These are phyloP conservation scores for Trachelipus rathkii DNA, from an alignment of 1,140 invertebrate genomes.

Conservation along the genomic window DNA sequence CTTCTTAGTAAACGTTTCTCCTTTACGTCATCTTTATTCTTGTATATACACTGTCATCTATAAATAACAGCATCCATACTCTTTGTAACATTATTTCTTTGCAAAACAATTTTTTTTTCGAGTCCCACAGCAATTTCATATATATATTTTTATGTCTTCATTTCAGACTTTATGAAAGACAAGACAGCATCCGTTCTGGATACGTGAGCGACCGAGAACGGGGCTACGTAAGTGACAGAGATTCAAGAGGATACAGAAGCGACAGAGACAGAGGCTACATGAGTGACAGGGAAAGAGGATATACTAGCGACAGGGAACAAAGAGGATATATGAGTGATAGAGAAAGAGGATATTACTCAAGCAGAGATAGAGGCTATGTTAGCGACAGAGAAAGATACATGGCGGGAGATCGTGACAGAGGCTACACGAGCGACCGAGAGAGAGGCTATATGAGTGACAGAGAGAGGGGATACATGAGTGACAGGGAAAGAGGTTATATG, in stretches of 20 bases:
- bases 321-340: conserved; percentile 38
- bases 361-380: conserved; percentile 63
- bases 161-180: conserved; percentile 55
- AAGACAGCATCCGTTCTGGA: conserved; percentile 80
- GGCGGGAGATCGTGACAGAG: conserved; percentile 49
- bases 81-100: too few relatives aligned
- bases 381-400: conserved; percentile 78
- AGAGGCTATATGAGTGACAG: conserved; percentile 82
- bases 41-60: too few relatives aligned
- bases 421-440: conserved; percentile 82
- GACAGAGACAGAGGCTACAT: conserved; percentile 66
- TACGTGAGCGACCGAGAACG: conserved; percentile 83
- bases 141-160: neutral
- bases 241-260: conserved; percentile 48
- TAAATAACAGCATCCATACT: too few relatives aligned
- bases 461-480: conserved; percentile 69
- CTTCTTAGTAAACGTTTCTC: too few relatives aligned
- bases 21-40: too few relatives aligned
- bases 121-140: too few relatives aligned
- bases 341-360: conserved; percentile 17
- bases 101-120: too few relatives aligned
- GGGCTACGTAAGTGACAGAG: conserved; percentile 59
- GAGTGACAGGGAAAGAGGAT: conserved; percentile 78
- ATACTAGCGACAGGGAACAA: conserved; percentile 53
- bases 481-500: conserved; percentile 74